Base-by-base conservation (phyloP, 2,113 vertebrate species). In the Seriola dumerili region DNA sequence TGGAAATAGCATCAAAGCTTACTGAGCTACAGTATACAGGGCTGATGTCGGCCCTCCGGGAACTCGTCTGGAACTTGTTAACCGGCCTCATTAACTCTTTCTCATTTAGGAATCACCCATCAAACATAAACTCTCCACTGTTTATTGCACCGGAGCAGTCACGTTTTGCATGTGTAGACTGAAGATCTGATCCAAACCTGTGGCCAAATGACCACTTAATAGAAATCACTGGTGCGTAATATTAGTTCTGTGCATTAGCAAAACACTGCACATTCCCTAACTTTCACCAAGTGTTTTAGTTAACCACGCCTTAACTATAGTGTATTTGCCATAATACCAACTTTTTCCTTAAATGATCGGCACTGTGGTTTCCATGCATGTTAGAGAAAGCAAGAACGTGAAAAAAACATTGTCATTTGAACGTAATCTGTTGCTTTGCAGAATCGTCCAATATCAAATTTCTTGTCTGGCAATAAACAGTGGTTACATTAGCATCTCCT, bases 31-130 rank as follows among this genome's bases (percentile, higher is more conserved):
- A 64, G 62, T 66, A 40, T 25, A 58, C 80, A 34, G n/a, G 44
- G 32, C n/a, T 71, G 17, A 71, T 73, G 11, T 25, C 36, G 9
- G n/a, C 34, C 8, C 54, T 54, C 38, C 21, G 32, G 74, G 63
- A 50, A 23, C n/a, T 52, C 17, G 16, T 77, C 29, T 59, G 64
- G 57, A 58, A 58, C 52, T 59, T 70, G 46, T 55, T 80, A 63
- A 84, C 57, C 10, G 68, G n/a, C 57, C 76, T 76, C 48, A 79
- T 69, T 52, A 61, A 72, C 64, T 62, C 58, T 46, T 54, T 86
- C 61, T 74, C 36, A 84, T 63, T 72, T 44, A 29, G 67, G 12
- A 67, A 40, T 64, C 48, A 50, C 48, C 9, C 21, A 61, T 54
- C 21, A 57, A 74, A 70, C 59, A 50, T 73, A 57, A 57, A 34